These are phyloP conservation scores for Portevinia maculata DNA, from an alignment of 2,888 invertebrate genomes.

Conservation along the genomic window DNA sequence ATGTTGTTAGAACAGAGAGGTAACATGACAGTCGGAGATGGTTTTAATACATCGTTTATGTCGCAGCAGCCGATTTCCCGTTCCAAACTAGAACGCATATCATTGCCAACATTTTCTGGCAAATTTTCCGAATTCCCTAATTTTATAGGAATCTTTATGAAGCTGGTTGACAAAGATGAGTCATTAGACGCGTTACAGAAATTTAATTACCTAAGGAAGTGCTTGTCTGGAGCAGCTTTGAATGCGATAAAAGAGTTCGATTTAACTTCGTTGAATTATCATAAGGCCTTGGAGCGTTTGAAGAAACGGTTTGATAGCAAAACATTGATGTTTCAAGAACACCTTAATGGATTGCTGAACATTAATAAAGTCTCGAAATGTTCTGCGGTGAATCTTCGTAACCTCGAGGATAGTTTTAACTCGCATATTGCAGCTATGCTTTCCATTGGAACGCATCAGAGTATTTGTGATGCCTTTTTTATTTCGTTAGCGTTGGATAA, in stretches of 20 bases:
- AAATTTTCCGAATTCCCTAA: constrained; percentile 69
- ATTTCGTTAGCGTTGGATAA: neutral
- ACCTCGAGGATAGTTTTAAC: constrained; percentile 59
- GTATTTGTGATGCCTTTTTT: constrained; percentile 56
- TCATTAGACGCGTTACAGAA: constrained; percentile 37
- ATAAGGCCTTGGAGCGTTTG: constrained; percentile 54
- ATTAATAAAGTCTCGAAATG: no score
- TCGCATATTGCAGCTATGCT: constrained; percentile 60
- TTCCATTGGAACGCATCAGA: constrained; percentile 40
- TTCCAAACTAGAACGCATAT: no score
- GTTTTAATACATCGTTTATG: constrained; percentile 8
- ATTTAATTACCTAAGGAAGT: constrained; percentile 33
- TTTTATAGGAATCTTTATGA: constrained; percentile 64
- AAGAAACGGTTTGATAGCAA: constrained; percentile 56
- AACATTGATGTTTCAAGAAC: constrained; percentile 63
- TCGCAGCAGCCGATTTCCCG: constrained; percentile 46
- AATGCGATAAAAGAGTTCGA: constrained; percentile 60
- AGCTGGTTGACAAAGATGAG: constrained; percentile 62
- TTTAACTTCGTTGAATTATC: constrained; percentile 60
- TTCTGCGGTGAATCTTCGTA: no score
- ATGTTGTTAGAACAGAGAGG: constrained; percentile 27
- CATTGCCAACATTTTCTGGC: no score
- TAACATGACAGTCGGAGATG: constrained; percentile 1
- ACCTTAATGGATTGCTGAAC: constrained; percentile 48
- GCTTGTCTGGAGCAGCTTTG: constrained; percentile 17